Evolutionary conservation across 2,113 vertebrate species (phyloP), one percentile per base, ranked within the genome.

Genomic region (Serinus canaria): DNA sequence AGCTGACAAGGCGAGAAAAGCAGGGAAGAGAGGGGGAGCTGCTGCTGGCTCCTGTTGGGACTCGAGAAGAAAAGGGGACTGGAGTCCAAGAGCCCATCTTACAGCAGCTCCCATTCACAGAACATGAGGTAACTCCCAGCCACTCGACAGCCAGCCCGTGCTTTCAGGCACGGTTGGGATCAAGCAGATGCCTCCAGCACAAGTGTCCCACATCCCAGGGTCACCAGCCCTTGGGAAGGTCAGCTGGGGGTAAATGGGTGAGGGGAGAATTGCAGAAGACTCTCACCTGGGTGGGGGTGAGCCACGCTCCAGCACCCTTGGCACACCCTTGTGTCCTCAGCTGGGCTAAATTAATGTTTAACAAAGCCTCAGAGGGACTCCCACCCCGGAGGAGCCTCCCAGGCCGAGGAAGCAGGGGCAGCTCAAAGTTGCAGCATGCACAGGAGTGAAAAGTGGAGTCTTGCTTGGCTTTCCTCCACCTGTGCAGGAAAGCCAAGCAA

Each of bases 381-480:
- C 15, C 5, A 5, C 24, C 19, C 47, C 39, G 28, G 18, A 47
- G 49, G 31, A 68, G 16, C 6, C 11, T 13, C 30, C 37, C 2
- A 0, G 6, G 49, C 6, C 1, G 11, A 49, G 77, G 49, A 49
- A 43, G 77, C 25, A 83, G 80, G n/a, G 27, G 35, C 49, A 81
- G 28, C 27, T 68, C 13, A 0, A 50, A 77, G 76, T 3, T 13
- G 0, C 58, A 59, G 53, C 0, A 0, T 39, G 67, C 7, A 12
- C 35, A 30, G 39, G 25, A 25, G 27, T 58, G 60, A 60, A 43
- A 37, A 58, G 33, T 4, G 7, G 18, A 12, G 27, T 13, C n/a
- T n/a, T n/a, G n/a, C n/a, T n/a, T n/a, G n/a, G n/a, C n/a, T n/a
- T n/a, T n/a, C n/a, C n/a, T n/a, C n/a, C 27, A n/a, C 17, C 39